A percentile compares a stretch with the other conserved stretches of the same genome.
These are phyloP conservation scores for Agonopterix heracliana DNA, from an alignment of 2,888 invertebrate species.

Conservation along the genomic window DNA sequence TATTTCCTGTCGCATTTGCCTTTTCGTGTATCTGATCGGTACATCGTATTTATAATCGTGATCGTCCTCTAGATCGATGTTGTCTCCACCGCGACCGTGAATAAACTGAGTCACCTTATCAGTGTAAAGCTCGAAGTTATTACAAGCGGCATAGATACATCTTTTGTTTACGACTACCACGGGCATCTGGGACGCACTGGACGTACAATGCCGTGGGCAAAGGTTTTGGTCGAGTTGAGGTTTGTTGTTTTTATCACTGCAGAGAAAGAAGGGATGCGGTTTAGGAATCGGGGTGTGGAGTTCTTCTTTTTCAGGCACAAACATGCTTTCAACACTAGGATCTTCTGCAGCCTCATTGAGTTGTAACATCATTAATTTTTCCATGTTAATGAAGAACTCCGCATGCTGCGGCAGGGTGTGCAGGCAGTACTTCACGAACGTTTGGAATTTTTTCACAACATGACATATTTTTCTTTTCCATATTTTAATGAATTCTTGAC, in stretches of 20 bases:
- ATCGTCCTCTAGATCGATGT: slow-evolving; percentile 38
- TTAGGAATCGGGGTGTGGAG: slow-evolving; percentile 37
- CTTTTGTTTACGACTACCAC: slow-evolving; percentile 55
- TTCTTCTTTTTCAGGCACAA: slow-evolving; percentile 29
- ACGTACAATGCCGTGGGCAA: slow-evolving; percentile 48
- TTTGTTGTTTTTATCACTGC: slow-evolving; percentile 49
- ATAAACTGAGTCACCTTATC: slow-evolving; percentile 46
- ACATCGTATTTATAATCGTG: slow-evolving; percentile 39
- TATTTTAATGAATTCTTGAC: slow-evolving; percentile 33
- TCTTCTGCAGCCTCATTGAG: slow-evolving; percentile 43
- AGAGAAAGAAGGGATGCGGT: slow-evolving; percentile 53
- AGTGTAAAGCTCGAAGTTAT: slow-evolving; percentile 48
- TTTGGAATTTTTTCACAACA: slow-evolving; percentile 58
- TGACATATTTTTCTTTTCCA: slow-evolving; percentile 60
- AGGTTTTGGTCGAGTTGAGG: slow-evolving; percentile 38
- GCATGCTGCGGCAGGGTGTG: slow-evolving; percentile 53
- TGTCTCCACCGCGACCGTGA: slow-evolving; percentile 36
- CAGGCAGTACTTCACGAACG: slow-evolving; percentile 54
- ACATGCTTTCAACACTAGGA: slow-evolving; percentile 45
- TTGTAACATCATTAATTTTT: slow-evolving; percentile 60
- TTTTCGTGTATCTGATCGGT: slow-evolving; percentile 39
- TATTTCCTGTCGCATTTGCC: slow-evolving; percentile 36
- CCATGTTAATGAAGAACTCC: slow-evolving; percentile 63
- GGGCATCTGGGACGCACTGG: slow-evolving; percentile 50
- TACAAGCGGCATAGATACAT: slow-evolving; percentile 56